These are phyloP conservation scores for Gobio gobio DNA, from an alignment of 2,113 vertebrate species.

Conservation along the genomic window DNA sequence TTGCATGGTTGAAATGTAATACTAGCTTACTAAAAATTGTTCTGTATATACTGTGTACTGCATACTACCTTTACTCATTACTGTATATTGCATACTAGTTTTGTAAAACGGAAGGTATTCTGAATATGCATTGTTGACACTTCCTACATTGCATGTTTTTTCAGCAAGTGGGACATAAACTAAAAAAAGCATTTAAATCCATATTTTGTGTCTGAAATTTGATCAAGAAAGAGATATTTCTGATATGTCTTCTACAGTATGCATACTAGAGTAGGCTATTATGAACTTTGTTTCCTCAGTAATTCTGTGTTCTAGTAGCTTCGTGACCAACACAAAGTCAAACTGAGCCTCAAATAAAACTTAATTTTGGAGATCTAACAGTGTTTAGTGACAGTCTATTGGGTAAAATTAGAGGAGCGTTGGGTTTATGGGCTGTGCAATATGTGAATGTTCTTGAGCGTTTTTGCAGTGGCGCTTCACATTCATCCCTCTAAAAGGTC, in stretches of 20 bases:
- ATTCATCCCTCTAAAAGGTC: background rate
- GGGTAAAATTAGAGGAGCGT: background rate
- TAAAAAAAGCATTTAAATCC: background rate
- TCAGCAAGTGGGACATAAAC: background rate
- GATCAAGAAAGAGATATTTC: no score
- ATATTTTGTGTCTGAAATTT: no score
- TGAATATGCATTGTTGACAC: no score
- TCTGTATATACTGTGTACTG: background rate
- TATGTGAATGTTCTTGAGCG: background rate
- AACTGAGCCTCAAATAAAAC: background rate
- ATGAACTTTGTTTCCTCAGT: background rate
- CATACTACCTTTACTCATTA: background rate
- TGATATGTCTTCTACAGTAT: background rate
- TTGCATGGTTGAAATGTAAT: background rate
- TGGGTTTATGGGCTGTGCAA: slow-evolving; percentile 25
- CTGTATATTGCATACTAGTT: background rate
- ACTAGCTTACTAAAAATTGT: background rate
- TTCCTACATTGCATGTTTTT: background rate
- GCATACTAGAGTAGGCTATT: background rate
- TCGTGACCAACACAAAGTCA: background rate
- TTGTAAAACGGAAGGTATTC: background rate
- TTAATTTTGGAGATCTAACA: background rate
- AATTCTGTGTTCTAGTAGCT: background rate
- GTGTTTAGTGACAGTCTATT: slow-evolving; percentile 27
- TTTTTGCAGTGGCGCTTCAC: background rate